Conservation (phyloP, 2,888 invertebrate species). For the Dryadula phaetusa region DNA sequence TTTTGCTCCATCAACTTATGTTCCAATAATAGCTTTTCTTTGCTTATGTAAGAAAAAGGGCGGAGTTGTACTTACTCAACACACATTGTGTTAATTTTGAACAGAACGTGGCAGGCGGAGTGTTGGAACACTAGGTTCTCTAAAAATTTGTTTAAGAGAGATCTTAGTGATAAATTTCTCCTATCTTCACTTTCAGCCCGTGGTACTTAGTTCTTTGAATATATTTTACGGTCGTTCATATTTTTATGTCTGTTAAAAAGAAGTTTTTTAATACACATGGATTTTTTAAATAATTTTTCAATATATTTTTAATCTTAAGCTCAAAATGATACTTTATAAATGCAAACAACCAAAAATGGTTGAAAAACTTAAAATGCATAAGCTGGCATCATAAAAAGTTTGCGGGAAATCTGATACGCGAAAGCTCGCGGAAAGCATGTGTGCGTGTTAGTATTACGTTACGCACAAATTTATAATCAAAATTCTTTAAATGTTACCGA, state of each 20-base stretch:
- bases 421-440: conserved; percentile 13
- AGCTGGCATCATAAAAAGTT: conserved; percentile 20
- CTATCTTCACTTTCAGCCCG: too few relatives aligned
- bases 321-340: conserved; percentile 7
- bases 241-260: too few relatives aligned
- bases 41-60: not conserved
- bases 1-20: too few relatives aligned
- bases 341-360: conserved; percentile 3
- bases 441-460: conserved; percentile 16
- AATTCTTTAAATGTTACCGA: conserved; percentile 5
- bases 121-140: too few relatives aligned
- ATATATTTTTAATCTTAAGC: not conserved
- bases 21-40: too few relatives aligned
- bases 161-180: too few relatives aligned
- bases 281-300: not conserved
- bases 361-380: conserved; percentile 18
- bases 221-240: not conserved
- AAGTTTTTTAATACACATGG: too few relatives aligned
- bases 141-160: too few relatives aligned
- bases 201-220: not conserved
- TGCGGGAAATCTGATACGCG: conserved; percentile 25
- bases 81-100: not conserved
- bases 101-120: not conserved
- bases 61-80: not conserved
- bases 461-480: conserved; percentile 2